phyloP scores from a whole-genome alignment of 2,888 invertebrate species.

The Oligia strigilis region DNA sequence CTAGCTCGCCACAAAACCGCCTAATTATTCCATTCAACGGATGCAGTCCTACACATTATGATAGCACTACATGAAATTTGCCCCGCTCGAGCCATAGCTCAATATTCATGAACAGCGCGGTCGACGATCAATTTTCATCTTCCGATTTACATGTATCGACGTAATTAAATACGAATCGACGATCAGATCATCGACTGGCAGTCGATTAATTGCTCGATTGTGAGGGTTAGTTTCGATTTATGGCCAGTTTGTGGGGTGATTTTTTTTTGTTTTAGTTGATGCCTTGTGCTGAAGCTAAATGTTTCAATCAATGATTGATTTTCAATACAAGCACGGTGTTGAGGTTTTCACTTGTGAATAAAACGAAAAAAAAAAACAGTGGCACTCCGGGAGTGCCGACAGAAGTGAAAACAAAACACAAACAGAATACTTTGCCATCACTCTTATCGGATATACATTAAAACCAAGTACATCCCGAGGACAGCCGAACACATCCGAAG shows the following conservation, averaged over 20 bases:
- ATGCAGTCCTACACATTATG: constrained; percentile 44
- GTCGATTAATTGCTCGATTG: constrained; percentile 30
- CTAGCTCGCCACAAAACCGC: background rate
- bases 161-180: constrained; percentile 65
- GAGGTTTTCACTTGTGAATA: background rate
- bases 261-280: background rate
- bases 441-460: too few species aligned
- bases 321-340: background rate
- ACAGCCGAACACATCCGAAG: too few species aligned
- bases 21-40: constrained; percentile 33
- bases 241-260: background rate
- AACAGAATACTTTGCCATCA: too few species aligned
- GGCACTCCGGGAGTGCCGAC: too few species aligned
- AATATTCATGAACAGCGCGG: constrained; percentile 67
- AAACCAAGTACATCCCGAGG: too few species aligned
- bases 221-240: constrained; percentile 15
- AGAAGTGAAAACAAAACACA: too few species aligned
- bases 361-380: background rate
- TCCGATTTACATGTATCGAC: constrained; percentile 65
- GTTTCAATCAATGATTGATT: background rate
- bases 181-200: constrained; percentile 41
- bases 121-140: constrained; percentile 67
- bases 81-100: constrained; percentile 48
- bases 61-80: constrained; percentile 61
- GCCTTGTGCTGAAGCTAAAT: background rate